Evolutionary conservation across 2,113 vertebrate species (phyloP).

Genomic region (Centropus unirufus): DNA sequence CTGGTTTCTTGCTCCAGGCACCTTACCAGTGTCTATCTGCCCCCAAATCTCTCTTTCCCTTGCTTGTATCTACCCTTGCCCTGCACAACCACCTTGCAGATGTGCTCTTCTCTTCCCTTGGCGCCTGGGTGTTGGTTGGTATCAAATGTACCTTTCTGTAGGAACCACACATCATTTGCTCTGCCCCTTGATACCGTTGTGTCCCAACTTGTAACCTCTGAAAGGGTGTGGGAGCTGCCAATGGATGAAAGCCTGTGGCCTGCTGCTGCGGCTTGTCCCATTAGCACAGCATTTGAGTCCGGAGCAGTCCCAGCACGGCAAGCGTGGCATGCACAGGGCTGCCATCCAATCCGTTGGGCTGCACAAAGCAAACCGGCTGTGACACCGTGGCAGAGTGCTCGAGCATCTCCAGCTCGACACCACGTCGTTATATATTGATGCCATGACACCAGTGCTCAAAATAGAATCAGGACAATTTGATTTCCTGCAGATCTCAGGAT

Average conservation of each 20-base stretch:
- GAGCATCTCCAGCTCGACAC: background rate
- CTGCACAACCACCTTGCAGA: background rate
- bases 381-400: background rate
- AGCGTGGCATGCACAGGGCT: background rate
- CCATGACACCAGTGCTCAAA: constrained; percentile 59
- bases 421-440: background rate
- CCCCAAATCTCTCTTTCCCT: background rate
- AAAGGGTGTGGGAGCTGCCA: background rate
- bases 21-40: background rate
- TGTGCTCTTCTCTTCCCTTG: background rate
- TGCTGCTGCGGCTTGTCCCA: background rate
- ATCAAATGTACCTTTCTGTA: fast-evolving
- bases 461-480: constrained; percentile 69
- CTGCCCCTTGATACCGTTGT: background rate
- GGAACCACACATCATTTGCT: fast-evolving
- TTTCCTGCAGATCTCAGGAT: constrained; percentile 71
- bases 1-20: background rate
- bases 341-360: background rate
- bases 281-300: background rate
- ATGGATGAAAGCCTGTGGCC: background rate
- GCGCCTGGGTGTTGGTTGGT: background rate
- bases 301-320: background rate
- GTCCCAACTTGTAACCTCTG: background rate
- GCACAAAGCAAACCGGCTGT: background rate
- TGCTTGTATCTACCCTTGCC: background rate